These are phyloP conservation scores for Bicyclus anynana DNA, from an alignment of 1,140 invertebrate species.

Conservation along the genomic window DNA sequence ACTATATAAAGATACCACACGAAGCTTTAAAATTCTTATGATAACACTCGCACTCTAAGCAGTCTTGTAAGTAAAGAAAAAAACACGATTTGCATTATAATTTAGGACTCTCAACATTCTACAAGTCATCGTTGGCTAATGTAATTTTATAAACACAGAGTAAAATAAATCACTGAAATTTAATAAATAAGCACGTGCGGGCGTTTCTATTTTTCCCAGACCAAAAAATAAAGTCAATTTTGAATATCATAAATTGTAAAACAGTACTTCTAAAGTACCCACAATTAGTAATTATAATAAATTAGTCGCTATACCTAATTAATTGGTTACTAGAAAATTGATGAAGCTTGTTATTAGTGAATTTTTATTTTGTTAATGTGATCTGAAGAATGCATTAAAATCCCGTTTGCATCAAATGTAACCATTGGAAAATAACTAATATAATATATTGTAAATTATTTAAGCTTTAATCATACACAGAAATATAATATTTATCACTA, in stretches of 20 bases:
- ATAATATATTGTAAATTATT: slow-evolving; percentile 7
- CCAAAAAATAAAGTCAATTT: slow-evolving; percentile 65
- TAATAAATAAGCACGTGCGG: slow-evolving; percentile 25
- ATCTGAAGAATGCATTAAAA: slow-evolving; percentile 56
- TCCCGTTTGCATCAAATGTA: slow-evolving; percentile 25
- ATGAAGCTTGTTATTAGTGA: slow-evolving; percentile 54
- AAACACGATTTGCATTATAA: slow-evolving; percentile 46
- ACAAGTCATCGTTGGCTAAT: slow-evolving; percentile 13
- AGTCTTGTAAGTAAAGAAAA: slow-evolving; percentile 56
- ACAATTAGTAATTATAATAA: slow-evolving; percentile 37
- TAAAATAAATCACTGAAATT: slow-evolving; percentile 2
- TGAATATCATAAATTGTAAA: slow-evolving; percentile 48
- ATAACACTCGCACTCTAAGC: slow-evolving; percentile 73
- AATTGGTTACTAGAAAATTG: slow-evolving; percentile 41
- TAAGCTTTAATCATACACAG: slow-evolving; percentile 45
- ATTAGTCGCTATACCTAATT: slow-evolving; percentile 51
- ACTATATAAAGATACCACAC: slow-evolving; percentile 71
- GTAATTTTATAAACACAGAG: not conserved
- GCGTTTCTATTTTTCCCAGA: slow-evolving; percentile 48
- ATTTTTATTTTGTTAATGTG: slow-evolving; percentile 68
- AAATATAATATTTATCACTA: slow-evolving; percentile 56
- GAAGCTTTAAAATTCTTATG: slow-evolving; percentile 77
- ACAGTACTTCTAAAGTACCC: slow-evolving; percentile 56
- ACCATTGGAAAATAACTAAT: not conserved
- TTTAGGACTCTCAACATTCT: slow-evolving; percentile 25